Percentiles rank a stretch among this genome's conserved stretches.
phyloP scores from a whole-genome alignment of 2,888 invertebrate genomes.

The Steromphala cineraria region DNA sequence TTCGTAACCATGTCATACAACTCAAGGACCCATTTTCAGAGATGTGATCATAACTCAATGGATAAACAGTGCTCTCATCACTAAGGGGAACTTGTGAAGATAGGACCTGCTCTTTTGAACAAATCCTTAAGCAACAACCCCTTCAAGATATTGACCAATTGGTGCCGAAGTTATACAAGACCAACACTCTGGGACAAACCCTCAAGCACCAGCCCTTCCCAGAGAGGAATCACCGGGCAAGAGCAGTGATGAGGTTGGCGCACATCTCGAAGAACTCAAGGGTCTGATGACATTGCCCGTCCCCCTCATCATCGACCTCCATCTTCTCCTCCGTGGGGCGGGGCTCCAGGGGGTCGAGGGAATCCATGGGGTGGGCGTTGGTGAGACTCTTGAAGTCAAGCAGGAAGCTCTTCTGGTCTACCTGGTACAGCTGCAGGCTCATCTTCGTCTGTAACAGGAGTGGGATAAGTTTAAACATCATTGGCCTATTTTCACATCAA shows the following conservation, averaged over 20 bases:
- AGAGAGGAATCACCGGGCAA: slow-evolving; percentile 82
- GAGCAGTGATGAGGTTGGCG: slow-evolving; percentile 96
- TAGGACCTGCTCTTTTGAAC: too few species aligned
- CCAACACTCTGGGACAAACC: background rate
- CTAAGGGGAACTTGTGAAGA: too few species aligned
- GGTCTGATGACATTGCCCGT: slow-evolving; percentile 86
- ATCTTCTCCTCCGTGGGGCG: slow-evolving; percentile 63
- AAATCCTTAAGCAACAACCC: too few species aligned
- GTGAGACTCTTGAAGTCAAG: slow-evolving; percentile 94
- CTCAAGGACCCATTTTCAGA: too few species aligned
- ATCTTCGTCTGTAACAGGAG: slow-evolving; percentile 81
- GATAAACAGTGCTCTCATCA: too few species aligned
- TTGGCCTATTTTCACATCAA: too few species aligned
- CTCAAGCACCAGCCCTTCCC: background rate
- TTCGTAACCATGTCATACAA: background rate
- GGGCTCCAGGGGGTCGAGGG: background rate
- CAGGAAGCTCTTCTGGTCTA: slow-evolving; percentile 97
- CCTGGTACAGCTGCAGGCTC: slow-evolving; percentile 99
- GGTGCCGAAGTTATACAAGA: background rate
- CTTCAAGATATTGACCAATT: too few species aligned
- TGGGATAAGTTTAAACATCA: too few species aligned
- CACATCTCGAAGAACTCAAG: slow-evolving; percentile 99
- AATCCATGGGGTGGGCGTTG: slow-evolving; percentile 30
- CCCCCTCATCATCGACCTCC: slow-evolving; percentile 59
- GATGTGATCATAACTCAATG: too few species aligned